Conservation (phyloP, 2,888 invertebrate genomes). For the Macrosoma leucophasiata region DNA sequence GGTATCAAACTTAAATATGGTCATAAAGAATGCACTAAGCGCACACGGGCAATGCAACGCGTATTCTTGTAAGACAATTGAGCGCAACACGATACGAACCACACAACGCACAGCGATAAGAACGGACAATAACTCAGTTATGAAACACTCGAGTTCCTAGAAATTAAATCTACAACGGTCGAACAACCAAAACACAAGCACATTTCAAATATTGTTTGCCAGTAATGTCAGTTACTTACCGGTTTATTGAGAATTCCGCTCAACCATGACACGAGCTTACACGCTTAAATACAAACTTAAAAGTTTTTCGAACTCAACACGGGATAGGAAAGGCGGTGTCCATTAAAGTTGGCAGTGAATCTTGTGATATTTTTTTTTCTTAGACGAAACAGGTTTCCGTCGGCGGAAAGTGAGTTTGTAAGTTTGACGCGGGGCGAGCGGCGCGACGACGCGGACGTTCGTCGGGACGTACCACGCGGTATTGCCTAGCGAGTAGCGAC, state of each 20-base stretch:
- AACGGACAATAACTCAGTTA: constrained; percentile 42
- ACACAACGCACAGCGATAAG: too few relatives aligned
- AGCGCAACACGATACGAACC: constrained; percentile 34
- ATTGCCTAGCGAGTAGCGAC: constrained; percentile 23
- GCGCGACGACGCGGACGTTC: constrained; percentile 42
- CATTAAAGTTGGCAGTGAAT: constrained; percentile 32
- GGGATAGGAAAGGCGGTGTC: constrained; percentile 30
- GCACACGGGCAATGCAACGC: not conserved
- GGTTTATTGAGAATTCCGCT: constrained; percentile 61
- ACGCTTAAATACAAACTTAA: constrained; percentile 52
- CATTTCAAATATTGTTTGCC: constrained; percentile 40
- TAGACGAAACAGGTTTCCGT: constrained; percentile 51
- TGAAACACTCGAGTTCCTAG: constrained; percentile 45
- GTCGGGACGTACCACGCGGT: constrained; percentile 28
- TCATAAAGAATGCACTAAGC: not conserved
- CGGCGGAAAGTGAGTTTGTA: constrained; percentile 56
- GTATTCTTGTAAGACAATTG: constrained; percentile 22
- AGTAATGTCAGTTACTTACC: constrained; percentile 63
- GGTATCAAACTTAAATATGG: too few relatives aligned
- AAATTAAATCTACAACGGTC: constrained; percentile 31
- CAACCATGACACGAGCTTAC: constrained; percentile 55
- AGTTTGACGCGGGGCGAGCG: constrained; percentile 47
- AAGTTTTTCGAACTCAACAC: constrained; percentile 50
- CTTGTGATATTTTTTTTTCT: constrained; percentile 38
- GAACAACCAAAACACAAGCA: constrained; percentile 14